phyloP scores from a whole-genome alignment of 2,797 vertebrate genomes.

The Ctenopoma kingsleyae region DNA sequence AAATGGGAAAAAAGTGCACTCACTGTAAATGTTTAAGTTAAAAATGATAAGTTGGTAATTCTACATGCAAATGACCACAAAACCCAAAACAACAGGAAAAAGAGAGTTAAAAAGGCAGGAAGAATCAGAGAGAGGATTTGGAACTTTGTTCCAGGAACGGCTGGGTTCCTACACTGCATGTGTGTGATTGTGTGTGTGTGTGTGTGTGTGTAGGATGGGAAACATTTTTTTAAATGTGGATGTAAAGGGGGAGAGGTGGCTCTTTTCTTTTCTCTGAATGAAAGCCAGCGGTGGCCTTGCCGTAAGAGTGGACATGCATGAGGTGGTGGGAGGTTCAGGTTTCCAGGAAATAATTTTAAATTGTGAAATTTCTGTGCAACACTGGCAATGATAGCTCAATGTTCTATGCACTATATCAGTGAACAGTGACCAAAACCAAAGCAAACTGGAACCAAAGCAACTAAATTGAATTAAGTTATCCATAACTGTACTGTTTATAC shows the following conservation, averaged over 20 bases:
- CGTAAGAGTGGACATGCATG: conserved; percentile 45
- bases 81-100: neutral
- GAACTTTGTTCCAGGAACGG: conserved; percentile 69
- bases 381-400: neutral
- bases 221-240: too few relatives aligned
- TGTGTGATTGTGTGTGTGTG: conserved; percentile 13
- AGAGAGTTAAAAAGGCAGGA: neutral
- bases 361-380: neutral
- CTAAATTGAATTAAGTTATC: too few relatives aligned
- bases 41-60: neutral
- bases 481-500: too few relatives aligned
- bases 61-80: neutral
- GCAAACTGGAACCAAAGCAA: too few relatives aligned
- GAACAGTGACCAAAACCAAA: too few relatives aligned
- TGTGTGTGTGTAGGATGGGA: conserved; percentile 3
- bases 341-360: neutral
- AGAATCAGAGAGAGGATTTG: conserved; percentile 51
- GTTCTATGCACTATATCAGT: too few relatives aligned
- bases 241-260: conserved; percentile 25
- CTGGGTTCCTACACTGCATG: conserved; percentile 60
- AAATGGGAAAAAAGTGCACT: neutral
- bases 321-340: conserved; percentile 6
- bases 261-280: conserved; percentile 70
- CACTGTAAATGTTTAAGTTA: neutral
- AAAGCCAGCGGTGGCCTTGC: conserved; percentile 71